Evolutionary conservation across 1,140 invertebrate species (phyloP).

Genomic region (Pinna nobilis): DNA sequence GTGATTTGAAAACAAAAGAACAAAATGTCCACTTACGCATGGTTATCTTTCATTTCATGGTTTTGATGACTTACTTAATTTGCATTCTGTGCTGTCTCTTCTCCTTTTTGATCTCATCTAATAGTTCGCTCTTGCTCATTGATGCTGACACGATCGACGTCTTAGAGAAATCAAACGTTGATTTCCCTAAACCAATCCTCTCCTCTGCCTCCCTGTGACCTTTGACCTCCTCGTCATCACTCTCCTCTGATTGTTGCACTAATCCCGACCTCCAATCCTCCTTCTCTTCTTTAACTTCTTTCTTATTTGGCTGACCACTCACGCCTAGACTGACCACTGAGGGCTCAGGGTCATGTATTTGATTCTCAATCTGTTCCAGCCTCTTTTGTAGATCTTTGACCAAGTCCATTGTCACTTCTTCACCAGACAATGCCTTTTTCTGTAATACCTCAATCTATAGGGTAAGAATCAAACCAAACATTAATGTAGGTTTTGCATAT

Average conservation of each 20-base stretch:
- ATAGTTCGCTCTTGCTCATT: constrained; percentile 48
- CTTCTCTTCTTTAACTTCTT: too few species aligned
- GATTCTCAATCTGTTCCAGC: constrained; percentile 39
- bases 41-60: too few species aligned
- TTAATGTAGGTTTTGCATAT: neutral
- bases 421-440: constrained; percentile 29
- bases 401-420: constrained; percentile 43
- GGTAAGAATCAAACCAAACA: neutral
- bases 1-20: too few species aligned
- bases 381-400: constrained; percentile 46
- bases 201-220: neutral
- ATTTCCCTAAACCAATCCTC: neutral
- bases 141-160: constrained; percentile 19
- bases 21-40: too few species aligned
- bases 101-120: constrained; percentile 55
- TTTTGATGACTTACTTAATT: too few species aligned
- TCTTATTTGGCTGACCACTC: too few species aligned
- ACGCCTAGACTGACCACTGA: neutral
- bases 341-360: neutral
- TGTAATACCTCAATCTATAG: constrained; percentile 35
- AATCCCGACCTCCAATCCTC: too few species aligned
- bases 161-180: neutral
- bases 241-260: too few species aligned
- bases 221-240: neutral
- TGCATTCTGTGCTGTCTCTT: constrained; percentile 52